Evolutionary conservation across 2,888 invertebrate species (phyloP), one percentile per base, ranked within the genome.

Genomic region (Drosophila limbata): DNA sequence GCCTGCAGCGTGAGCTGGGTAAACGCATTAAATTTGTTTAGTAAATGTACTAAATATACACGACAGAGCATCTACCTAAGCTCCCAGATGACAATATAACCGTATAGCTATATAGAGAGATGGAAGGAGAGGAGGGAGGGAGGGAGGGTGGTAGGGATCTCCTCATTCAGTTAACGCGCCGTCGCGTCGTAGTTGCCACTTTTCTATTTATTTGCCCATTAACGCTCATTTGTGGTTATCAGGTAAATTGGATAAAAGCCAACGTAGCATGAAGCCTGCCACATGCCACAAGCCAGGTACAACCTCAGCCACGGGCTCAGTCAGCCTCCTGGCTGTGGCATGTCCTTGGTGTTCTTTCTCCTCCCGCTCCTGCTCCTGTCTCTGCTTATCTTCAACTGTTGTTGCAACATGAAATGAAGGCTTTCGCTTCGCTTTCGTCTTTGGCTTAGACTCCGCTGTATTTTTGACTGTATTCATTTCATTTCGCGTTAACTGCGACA

Each of bases 181-280:
- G 86, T 73, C 76, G 81, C 78, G 66, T 59, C 86, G 84, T 80
- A 85, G 84, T 81, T 86, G 85, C 81, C 85, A 88, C 86, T 85
- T 85, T 88, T 88, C 86, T 85, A 88, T 85, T 85, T 85, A 85
- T 88, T 85, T 85, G 85, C 65, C 85, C 88, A 85, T 85, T 85
- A 85, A 85, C 85, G 85, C 88, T 85, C 85, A 85, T 85, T 85
- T 85, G 85, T 76, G 88, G 85, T 85, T 85, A 85, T 85, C 85
- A 85, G 88, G 86, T 85, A 88, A 85, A 85, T 85, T 85, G 85
- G 85, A 85, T 85, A 88, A 88, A 85, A 85, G 88, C 86, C 88
- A 85, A 84, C 85, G 84, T 85, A 77, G 83, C 85, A 88, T 85
- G 88, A 85, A 86, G 78, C 69, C 64, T 42, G 74, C 64, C 61